Conservation (phyloP, 2,888 invertebrate species). For the Xestoiulus laeticollis region DNA sequence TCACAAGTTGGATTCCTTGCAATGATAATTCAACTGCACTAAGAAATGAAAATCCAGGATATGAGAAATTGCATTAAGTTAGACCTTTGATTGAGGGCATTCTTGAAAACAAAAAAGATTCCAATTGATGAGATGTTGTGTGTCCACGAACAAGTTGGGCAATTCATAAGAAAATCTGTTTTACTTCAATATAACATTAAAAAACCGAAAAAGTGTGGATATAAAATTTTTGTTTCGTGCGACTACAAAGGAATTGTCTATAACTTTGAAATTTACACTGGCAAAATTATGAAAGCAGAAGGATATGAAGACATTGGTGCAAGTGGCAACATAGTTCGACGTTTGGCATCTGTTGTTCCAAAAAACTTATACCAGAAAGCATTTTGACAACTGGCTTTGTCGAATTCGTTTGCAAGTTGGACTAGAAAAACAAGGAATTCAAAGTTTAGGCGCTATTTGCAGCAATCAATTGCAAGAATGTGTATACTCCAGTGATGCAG, state of each 20-base stretch:
- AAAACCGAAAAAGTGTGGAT: constrained; percentile 23
- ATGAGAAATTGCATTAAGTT: too few species aligned
- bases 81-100: too few species aligned
- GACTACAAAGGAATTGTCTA: constrained; percentile 11
- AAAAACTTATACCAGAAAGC: not conserved
- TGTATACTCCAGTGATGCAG: not conserved
- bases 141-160: constrained; percentile 5
- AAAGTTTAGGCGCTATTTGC: not conserved
- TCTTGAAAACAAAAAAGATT: not conserved
- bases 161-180: not conserved
- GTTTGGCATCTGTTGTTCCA: not conserved
- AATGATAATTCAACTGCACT: too few species aligned
- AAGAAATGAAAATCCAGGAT: too few species aligned
- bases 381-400: constrained; percentile 50
- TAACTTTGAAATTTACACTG: constrained; percentile 48
- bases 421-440: not conserved
- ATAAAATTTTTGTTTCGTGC: constrained; percentile 28
- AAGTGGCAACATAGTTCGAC: constrained; percentile 32
- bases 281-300: not conserved
- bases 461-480: not conserved
- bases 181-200: not conserved
- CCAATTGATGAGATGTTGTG: not conserved
- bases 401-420: not conserved
- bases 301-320: not conserved
- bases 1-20: too few species aligned